Conservation (phyloP, 2,888 invertebrate species). For the Nemurella pictetii region DNA sequence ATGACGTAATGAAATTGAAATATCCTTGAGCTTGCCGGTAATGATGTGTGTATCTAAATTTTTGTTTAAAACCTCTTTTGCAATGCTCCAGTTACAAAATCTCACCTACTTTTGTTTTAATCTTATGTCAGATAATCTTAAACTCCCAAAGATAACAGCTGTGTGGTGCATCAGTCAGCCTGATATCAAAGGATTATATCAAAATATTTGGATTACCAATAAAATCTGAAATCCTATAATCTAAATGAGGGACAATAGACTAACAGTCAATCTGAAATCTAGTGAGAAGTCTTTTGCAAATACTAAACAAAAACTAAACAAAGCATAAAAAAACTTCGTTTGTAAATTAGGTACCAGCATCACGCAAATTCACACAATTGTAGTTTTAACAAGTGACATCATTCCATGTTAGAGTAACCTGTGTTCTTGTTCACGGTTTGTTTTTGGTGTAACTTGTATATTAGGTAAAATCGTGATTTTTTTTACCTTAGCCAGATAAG, state of each 20-base stretch:
- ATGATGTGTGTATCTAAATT: background rate
- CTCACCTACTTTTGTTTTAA: background rate
- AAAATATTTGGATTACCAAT: no score
- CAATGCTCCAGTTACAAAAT: background rate
- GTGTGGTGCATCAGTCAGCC: background rate
- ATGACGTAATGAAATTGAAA: background rate
- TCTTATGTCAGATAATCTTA: background rate
- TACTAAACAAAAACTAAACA: background rate
- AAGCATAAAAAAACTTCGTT: background rate
- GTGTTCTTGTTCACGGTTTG: background rate
- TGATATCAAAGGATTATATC: no score
- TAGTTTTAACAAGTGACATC: background rate
- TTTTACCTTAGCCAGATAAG: background rate
- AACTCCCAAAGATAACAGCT: background rate
- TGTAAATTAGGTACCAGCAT: background rate
- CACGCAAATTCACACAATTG: background rate
- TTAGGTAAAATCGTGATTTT: background rate
- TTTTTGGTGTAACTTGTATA: background rate
- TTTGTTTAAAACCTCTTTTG: no score
- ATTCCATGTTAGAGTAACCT: background rate
- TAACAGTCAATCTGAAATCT: no score
- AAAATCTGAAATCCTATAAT: no score
- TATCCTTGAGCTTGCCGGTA: background rate
- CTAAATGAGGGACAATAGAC: no score
- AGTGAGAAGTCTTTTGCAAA: background rate